These are phyloP conservation scores for Crocuta crocuta DNA, from an alignment of 2,113 vertebrate species.

Conservation along the genomic window DNA sequence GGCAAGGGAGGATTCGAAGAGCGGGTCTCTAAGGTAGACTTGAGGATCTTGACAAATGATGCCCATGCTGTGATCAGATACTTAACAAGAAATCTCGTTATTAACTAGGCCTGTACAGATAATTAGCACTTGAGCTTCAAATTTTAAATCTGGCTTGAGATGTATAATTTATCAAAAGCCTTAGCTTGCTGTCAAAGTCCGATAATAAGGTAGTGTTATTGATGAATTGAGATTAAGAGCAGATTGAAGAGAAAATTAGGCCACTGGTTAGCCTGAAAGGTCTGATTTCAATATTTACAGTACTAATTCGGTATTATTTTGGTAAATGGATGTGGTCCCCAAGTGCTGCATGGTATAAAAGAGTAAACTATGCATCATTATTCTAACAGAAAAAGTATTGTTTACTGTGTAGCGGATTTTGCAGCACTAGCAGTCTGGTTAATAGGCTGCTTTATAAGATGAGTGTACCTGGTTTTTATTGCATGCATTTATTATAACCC, in stretches of 20 bases:
- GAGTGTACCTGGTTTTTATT: conserved; percentile 88
- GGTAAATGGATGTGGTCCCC: conserved; percentile 89
- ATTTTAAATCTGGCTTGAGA: conserved; percentile 98
- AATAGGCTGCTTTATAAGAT: conserved; percentile 88
- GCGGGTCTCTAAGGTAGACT: conserved; percentile 96
- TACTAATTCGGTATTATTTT: conserved; percentile 96
- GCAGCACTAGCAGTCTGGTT: conserved; percentile 87
- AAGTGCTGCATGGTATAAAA: conserved; percentile 85
- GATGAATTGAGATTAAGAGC: conserved; percentile 99
- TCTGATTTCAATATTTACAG: conserved; percentile 96
- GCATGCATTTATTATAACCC: conserved; percentile 87
- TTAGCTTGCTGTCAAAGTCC: conserved; percentile 95
- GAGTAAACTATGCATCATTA: conserved; percentile 87
- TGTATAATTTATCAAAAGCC: conserved; percentile 99
- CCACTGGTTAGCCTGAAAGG: conserved; percentile 91
- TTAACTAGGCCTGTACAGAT: conserved; percentile 99
- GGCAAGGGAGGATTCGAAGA: conserved; percentile 94
- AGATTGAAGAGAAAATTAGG: conserved; percentile 97
- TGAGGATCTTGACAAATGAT: conserved; percentile 98
- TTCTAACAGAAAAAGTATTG: conserved; percentile 88
- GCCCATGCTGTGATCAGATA: conserved; percentile 98
- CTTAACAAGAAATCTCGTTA: conserved; percentile 99
- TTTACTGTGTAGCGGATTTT: conserved; percentile 85
- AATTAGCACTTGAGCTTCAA: conserved; percentile 99
- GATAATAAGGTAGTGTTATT: conserved; percentile 97